Evolutionary conservation across 2,888 invertebrate species (phyloP).

Genomic region (Tanaodytes sp.): DNA sequence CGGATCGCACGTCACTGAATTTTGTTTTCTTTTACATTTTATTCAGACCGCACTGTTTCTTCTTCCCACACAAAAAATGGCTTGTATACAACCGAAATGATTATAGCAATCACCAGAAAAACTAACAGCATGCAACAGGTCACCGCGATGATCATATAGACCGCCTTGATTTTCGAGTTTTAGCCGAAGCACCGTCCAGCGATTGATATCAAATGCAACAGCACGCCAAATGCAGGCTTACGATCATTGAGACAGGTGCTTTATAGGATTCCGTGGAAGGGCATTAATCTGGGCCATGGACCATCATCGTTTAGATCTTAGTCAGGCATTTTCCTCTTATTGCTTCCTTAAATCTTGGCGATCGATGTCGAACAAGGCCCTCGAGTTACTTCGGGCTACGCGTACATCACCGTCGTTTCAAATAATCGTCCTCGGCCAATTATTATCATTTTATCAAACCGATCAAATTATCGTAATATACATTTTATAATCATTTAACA

Average conservation of each 20-base stretch:
- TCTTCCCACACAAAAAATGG: slow-evolving; percentile 63
- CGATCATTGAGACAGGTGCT: slow-evolving; percentile 59
- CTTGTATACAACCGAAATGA: slow-evolving; percentile 60
- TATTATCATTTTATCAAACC: slow-evolving; percentile 20
- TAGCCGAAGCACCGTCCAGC: too few relatives aligned
- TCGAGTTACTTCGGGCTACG: slow-evolving; percentile 40
- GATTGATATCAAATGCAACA: slow-evolving; percentile 32
- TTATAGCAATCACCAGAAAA: slow-evolving; percentile 57
- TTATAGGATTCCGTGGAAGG: slow-evolving; percentile 69
- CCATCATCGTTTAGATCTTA: slow-evolving; percentile 56
- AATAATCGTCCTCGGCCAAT: slow-evolving; percentile 31
- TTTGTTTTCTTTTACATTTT: slow-evolving; percentile 9
- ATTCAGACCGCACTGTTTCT: slow-evolving; percentile 28
- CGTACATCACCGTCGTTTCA: slow-evolving; percentile 33
- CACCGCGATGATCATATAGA: slow-evolving; percentile 55
- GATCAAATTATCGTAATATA: too few relatives aligned
- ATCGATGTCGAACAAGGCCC: slow-evolving; percentile 63
- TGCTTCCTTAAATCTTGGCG: slow-evolving; percentile 56
- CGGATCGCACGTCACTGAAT: slow-evolving; percentile 8
- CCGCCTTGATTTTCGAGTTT: too few relatives aligned
- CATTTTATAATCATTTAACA: too few relatives aligned
- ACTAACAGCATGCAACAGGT: slow-evolving; percentile 58
- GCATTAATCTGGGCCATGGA: slow-evolving; percentile 71
- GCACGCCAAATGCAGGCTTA: slow-evolving; percentile 59
- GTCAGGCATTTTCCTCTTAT: slow-evolving; percentile 55